Percentiles rank a stretch among this genome's conserved stretches.
Conservation (phyloP, 2,113 vertebrate species). For the Cynopterus brachyotis region DNA sequence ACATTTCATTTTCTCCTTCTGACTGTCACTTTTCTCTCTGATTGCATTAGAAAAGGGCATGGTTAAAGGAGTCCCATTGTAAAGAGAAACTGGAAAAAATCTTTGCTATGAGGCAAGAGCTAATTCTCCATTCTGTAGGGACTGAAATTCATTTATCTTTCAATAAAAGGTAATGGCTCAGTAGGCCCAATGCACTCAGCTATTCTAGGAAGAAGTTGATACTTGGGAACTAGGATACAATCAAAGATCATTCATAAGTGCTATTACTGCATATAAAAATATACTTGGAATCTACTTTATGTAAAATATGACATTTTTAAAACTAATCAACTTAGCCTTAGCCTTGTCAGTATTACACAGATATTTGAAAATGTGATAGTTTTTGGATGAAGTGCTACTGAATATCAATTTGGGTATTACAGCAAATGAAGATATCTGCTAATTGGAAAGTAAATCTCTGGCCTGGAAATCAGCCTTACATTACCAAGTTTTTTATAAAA, state of each 20-base stretch:
- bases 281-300: constrained; percentile 67
- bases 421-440: background rate
- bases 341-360: background rate
- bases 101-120: constrained; percentile 82
- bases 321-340: constrained; percentile 43
- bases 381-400: background rate
- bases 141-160: constrained; percentile 82
- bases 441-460: background rate
- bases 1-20: constrained; percentile 79
- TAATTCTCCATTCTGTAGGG: constrained; percentile 84
- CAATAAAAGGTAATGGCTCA: constrained; percentile 85
- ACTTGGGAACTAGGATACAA: constrained; percentile 78
- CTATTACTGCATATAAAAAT: constrained; percentile 75
- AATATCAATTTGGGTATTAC: background rate
- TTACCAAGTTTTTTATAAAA: constrained; percentile 51
- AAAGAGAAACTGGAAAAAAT: constrained; percentile 78
- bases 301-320: constrained; percentile 65
- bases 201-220: constrained; percentile 82
- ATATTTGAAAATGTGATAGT: background rate
- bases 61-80: constrained; percentile 80
- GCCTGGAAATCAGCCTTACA: background rate
- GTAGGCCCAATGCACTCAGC: constrained; percentile 83
- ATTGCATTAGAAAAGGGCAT: constrained; percentile 76
- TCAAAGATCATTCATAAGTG: constrained; percentile 72
- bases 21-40: constrained; percentile 68